A percentile compares a stretch with the other conserved stretches of the same genome.
Conservation (phyloP, 2,797 vertebrate species). For the Microctenopoma lineatum region DNA sequence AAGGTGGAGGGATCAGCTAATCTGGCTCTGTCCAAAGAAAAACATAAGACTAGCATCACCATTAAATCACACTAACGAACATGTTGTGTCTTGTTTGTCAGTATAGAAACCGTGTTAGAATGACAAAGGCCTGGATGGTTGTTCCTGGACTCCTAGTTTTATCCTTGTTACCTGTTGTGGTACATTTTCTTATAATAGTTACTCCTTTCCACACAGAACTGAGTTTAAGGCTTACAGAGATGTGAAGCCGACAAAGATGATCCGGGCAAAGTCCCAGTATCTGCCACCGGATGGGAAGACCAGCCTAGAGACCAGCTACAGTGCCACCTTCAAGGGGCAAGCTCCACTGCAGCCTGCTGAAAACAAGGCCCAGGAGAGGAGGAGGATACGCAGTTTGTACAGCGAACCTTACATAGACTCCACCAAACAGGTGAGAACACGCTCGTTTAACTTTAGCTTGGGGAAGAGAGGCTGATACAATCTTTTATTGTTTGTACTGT, state of each 20-base stretch:
- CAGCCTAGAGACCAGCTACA: slow-evolving; percentile 94
- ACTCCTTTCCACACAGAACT: slow-evolving; percentile 81
- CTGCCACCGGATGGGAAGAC: slow-evolving; percentile 90
- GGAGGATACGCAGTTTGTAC: slow-evolving; percentile 97
- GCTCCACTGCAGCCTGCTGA: slow-evolving; percentile 82
- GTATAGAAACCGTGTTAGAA: too few species aligned
- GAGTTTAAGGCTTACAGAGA: slow-evolving; percentile 95
- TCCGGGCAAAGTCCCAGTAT: slow-evolving; percentile 92
- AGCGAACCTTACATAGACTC: slow-evolving; percentile 91
- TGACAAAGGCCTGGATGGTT: too few species aligned
- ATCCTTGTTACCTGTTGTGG: too few species aligned
- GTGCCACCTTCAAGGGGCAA: slow-evolving; percentile 89
- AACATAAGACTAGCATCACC: too few species aligned
- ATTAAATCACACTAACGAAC: too few species aligned
- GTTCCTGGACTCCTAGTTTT: too few species aligned
- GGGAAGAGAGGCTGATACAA: background rate
- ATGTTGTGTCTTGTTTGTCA: too few species aligned
- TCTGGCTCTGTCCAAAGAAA: too few species aligned
- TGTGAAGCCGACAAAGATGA: slow-evolving; percentile 89
- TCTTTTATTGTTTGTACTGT: slow-evolving; percentile 2
- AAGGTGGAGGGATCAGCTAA: too few species aligned
- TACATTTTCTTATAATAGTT: background rate
- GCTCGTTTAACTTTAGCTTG: background rate
- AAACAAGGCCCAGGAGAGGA: slow-evolving; percentile 90
- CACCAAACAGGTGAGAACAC: slow-evolving; percentile 87